A percentile compares a stretch with the other conserved stretches of the same genome.
phyloP scores from a whole-genome alignment of 2,888 invertebrate genomes.

The Lasiommata megera region DNA sequence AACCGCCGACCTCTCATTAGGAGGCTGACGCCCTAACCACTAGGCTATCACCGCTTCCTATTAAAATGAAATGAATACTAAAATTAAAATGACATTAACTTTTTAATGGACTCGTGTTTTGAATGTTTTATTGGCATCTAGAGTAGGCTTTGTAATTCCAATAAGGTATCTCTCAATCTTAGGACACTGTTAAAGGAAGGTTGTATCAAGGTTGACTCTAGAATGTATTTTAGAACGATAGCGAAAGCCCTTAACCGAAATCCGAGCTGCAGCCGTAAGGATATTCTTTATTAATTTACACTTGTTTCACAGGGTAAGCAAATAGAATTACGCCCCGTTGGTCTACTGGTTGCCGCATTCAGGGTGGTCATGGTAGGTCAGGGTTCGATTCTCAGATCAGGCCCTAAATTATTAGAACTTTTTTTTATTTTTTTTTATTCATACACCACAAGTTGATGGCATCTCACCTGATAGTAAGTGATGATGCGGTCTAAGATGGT shows the following conservation, averaged over 20 bases:
- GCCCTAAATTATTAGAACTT: no score
- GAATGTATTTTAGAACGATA: not conserved
- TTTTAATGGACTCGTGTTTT: constrained; percentile 60
- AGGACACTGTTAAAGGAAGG: not conserved
- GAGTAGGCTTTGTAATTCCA: constrained; percentile 56
- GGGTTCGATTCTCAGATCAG: no score
- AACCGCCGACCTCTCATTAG: no score
- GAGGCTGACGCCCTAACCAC: no score
- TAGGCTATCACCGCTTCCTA: no score
- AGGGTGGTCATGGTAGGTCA: no score
- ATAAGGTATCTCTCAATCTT: constrained; percentile 40
- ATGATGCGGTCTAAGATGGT: no score
- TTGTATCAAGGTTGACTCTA: constrained; percentile 4
- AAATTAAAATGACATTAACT: constrained; percentile 36
- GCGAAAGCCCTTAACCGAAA: constrained; percentile 24
- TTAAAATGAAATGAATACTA: no score
- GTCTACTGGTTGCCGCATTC: no score
- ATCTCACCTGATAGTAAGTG: no score
- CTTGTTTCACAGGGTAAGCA: constrained; percentile 37
- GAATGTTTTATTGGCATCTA: constrained; percentile 63
- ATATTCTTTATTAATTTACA: constrained; percentile 44
- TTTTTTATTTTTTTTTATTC: no score
- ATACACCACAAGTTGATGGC: no score
- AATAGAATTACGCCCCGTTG: not conserved
- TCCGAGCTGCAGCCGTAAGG: constrained; percentile 24